Base-by-base conservation (phyloP, 2,888 invertebrate species). In the Griposia aprilina region DNA sequence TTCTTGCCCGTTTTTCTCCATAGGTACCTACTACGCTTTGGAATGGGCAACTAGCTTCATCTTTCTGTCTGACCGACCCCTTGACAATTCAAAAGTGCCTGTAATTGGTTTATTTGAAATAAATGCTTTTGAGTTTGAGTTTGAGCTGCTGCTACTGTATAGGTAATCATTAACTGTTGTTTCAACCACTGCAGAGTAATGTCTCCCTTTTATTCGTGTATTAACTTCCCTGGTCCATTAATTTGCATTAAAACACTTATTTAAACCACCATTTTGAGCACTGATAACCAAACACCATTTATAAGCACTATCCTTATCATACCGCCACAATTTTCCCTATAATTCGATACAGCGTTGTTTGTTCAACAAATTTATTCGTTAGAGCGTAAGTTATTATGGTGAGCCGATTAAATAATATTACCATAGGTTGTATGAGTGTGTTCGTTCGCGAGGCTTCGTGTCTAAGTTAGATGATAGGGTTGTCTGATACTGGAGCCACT, bases 351-450 rank as follows among this genome's bases (percentile, higher is more conserved):
- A 70, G n/a, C 36, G 70, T 81, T 85, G 87, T 87, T 85, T 87
- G 87, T 85, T 88, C 60, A 83, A 80, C 84, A 87, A 88, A 85
- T 84, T 81, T 82, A 85, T 80, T 84, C 82, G 59, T 55, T 66
- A 77, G 72, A 76, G 26, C 66, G 78, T 88, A 82, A 89, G 77
- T 88, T 89, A 88, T 89, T 86, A 85, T 83, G 81, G 83, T 85
- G 80, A 85, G 82, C 87, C 82, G 84, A 86, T 89, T 88, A 89
- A 84, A 87, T 88, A 86, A 85, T 85, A 86, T 84, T 81, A 81
- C 87, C 79, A 88, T 81, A 81, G 80, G 80, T 80, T 74, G 77
- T 62, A 41, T 52, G 74, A 50, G 78, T 60, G 45, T 59, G 65
- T 48, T 76, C 55, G 62, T 68, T 79, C 75, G 67, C 69, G 80